Evolutionary conservation across 2,113 vertebrate species (phyloP).

Genomic region (Nibea albiflora): DNA sequence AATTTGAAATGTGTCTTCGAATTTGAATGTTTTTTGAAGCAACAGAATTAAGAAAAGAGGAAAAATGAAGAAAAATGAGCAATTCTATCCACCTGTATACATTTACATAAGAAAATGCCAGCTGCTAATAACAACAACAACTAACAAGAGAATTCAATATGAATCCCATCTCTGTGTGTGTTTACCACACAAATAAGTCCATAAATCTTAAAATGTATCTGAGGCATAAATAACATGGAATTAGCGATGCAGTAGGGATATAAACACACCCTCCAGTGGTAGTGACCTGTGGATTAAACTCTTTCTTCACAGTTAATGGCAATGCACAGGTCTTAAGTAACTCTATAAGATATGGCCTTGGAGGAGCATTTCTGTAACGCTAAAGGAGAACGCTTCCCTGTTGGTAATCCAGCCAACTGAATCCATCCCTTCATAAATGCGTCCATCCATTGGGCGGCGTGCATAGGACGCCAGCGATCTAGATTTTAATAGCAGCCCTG

Average conservation of each 20-base stretch:
- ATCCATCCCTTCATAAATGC: slow-evolving; percentile 44
- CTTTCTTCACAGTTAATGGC: slow-evolving; percentile 48
- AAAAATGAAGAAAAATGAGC: background rate
- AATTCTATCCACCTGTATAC: background rate
- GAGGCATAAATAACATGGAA: slow-evolving; percentile 27
- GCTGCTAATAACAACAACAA: background rate
- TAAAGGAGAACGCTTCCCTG: background rate
- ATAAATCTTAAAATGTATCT: background rate
- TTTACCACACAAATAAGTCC: background rate
- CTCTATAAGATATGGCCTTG: slow-evolving; percentile 55
- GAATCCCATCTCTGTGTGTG: background rate
- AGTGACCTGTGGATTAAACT: slow-evolving; percentile 39
- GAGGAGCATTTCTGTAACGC: slow-evolving; percentile 49
- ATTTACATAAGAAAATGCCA: background rate
- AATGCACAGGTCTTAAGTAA: slow-evolving; percentile 8
- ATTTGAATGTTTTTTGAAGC: background rate
- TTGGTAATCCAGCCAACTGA: slow-evolving; percentile 9
- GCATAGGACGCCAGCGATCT: slow-evolving; percentile 53
- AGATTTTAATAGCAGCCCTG: slow-evolving; percentile 52
- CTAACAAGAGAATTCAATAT: background rate
- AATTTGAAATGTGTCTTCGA: background rate
- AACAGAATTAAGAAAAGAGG: background rate
- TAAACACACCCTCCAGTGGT: background rate
- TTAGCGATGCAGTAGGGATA: slow-evolving; percentile 6
- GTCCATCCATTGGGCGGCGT: slow-evolving; percentile 28